Conservation (phyloP, 2,113 vertebrate genomes). For the Equus quagga region DNA sequence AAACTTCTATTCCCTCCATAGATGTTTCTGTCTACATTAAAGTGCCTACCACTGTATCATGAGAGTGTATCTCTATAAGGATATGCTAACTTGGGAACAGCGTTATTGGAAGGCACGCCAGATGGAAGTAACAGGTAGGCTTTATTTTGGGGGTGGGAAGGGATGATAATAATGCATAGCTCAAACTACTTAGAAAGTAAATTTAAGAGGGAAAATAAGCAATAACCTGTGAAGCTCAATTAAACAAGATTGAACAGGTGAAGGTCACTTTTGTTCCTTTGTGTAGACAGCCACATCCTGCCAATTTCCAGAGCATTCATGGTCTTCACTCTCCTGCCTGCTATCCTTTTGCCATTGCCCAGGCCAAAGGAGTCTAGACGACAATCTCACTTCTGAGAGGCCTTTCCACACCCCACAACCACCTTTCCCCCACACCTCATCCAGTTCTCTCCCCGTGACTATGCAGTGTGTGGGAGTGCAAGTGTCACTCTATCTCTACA, state of each 20-base stretch:
- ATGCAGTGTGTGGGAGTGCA: background rate
- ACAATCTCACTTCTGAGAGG: background rate
- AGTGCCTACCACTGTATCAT: background rate
- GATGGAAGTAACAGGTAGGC: background rate
- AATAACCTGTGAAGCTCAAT: background rate
- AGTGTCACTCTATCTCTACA: background rate
- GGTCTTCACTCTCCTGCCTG: background rate
- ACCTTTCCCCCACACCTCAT: background rate
- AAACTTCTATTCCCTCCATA: background rate
- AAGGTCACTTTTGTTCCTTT: background rate
- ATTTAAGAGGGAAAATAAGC: background rate
- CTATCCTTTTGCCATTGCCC: background rate
- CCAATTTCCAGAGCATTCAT: background rate
- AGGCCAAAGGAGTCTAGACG: background rate
- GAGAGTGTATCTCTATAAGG: background rate
- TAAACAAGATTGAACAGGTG: background rate
- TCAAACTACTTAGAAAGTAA: conserved; percentile 3
- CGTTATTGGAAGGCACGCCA: background rate
- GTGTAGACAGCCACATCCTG: background rate
- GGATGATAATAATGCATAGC: background rate
- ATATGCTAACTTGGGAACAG: background rate
- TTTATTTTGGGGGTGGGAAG: background rate
- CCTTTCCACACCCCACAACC: background rate
- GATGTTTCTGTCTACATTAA: background rate
- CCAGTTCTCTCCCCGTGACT: background rate